These are phyloP conservation scores for Clarias batrachus DNA, from an alignment of 2,113 vertebrate genomes.

Conservation along the genomic window DNA sequence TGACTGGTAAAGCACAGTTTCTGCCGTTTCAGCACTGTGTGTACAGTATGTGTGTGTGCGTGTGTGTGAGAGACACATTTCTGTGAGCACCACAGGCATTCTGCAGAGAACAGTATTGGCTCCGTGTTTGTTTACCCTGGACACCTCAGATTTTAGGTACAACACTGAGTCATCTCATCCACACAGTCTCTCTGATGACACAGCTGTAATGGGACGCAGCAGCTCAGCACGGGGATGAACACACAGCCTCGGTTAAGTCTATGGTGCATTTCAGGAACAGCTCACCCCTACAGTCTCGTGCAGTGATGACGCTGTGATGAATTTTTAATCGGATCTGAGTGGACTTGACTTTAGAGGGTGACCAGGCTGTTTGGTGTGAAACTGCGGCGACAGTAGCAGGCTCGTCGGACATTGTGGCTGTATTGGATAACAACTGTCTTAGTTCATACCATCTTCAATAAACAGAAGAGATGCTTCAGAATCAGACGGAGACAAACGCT, in stretches of 20 bases:
- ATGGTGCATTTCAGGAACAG: neutral
- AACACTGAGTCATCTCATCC: conserved; percentile 3
- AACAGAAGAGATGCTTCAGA: neutral
- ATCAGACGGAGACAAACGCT: neutral
- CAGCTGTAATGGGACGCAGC: neutral
- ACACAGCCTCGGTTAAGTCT: neutral
- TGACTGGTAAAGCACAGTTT: neutral
- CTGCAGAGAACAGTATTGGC: neutral
- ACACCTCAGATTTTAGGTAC: conserved; percentile 12
- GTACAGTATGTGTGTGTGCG: neutral
- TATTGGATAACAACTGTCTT: neutral
- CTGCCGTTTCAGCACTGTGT: neutral
- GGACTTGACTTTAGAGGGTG: neutral
- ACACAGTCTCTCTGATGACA: neutral
- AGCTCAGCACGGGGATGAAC: neutral
- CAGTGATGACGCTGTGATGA: neutral
- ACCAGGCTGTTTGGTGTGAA: neutral
- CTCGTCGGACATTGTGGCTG: neutral
- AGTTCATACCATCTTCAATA: neutral
- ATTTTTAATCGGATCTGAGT: neutral
- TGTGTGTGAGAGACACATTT: neutral
- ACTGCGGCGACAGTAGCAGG: neutral
- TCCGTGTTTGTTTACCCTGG: neutral
- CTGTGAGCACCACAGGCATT: neutral
- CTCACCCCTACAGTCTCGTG: neutral